Conservation (phyloP, 2,888 invertebrate species). For the Cheilosia scutellata region DNA sequence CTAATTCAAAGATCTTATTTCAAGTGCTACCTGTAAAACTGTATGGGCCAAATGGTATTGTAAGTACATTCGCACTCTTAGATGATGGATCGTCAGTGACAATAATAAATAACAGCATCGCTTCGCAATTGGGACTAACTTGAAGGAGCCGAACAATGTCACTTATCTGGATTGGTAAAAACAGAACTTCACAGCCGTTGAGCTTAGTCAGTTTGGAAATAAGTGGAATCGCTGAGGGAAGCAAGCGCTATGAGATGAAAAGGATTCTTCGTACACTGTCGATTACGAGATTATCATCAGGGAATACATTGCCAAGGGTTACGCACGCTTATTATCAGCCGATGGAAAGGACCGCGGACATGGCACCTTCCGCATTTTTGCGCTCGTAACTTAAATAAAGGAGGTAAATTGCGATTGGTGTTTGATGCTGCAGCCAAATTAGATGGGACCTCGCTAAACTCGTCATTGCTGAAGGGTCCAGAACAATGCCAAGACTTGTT, state of each 20-base stretch:
- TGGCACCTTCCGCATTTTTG: background rate
- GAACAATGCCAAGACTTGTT: conserved; percentile 74
- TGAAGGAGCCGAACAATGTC: too few relatives aligned
- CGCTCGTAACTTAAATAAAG: background rate
- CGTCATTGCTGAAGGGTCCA: conserved; percentile 77
- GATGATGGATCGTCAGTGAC: too few relatives aligned
- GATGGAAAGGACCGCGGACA: background rate
- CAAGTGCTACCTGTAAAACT: too few relatives aligned
- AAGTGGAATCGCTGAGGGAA: too few relatives aligned
- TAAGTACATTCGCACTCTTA: too few relatives aligned
- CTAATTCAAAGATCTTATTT: too few relatives aligned
- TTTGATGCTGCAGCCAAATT: conserved; percentile 77
- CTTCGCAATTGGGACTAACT: too few relatives aligned
- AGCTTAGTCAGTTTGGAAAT: too few relatives aligned
- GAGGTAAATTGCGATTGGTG: background rate
- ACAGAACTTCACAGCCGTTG: background rate
- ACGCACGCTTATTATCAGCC: background rate
- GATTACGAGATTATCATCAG: background rate
- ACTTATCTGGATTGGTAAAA: too few relatives aligned
- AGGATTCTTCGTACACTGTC: background rate
- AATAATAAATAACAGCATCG: too few relatives aligned
- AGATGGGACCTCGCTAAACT: conserved; percentile 76
- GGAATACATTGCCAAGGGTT: background rate
- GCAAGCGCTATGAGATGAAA: background rate
- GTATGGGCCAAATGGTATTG: too few relatives aligned